Evolutionary conservation across 2,888 invertebrate species (phyloP), one percentile per base, ranked within the genome.

Genomic region (Athetis lepigone): DNA sequence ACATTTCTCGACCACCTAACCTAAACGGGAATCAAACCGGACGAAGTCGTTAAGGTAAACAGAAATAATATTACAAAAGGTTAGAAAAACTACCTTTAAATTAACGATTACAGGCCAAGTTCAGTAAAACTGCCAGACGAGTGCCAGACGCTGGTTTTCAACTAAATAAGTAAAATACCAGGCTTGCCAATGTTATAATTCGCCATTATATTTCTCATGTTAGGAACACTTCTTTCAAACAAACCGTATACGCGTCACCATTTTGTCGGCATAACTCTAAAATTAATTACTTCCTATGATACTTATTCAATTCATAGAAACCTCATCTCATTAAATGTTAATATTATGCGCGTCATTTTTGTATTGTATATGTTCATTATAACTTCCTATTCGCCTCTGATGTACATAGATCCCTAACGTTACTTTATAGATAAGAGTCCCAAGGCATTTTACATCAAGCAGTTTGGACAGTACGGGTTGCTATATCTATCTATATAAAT

Each of bases 231-330:
- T 49, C 21, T 39, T n/a, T 5, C 0, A 46, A 70, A 68, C 21
- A 62, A 58, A 59, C 42, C 54, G 23, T 52, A 76, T 54, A 59
- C 37, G 55, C 46, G 5, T 47, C 25, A 18, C 29, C 51, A 43
- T 70, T 67, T 50, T 56, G 42, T 46, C 58, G 45, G 51, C 50
- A 75, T 80, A 71, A 66, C 78, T 74, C 49, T 37, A 50, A 50
- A 69, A 59, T 33, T 75, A 79, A 80, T 70, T 70, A 79, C 76
- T 79, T 79, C 79, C 81, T 70, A 56, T 72, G 46, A 75, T 67
- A n/a, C n/a, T n/a, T n/a, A 70, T 70, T 72, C 42, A 69, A 72
- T 75, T 59, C 68, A 69, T 56, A 77, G 65, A 72, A 75, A 72
- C 61, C 46, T 58, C 64, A 55, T 61, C 54, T 59, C 46, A 80